A percentile compares a stretch with the other conserved stretches of the same genome.
These are phyloP conservation scores for Linepithema humile DNA, from an alignment of 1,140 invertebrate genomes.

Conservation along the genomic window DNA sequence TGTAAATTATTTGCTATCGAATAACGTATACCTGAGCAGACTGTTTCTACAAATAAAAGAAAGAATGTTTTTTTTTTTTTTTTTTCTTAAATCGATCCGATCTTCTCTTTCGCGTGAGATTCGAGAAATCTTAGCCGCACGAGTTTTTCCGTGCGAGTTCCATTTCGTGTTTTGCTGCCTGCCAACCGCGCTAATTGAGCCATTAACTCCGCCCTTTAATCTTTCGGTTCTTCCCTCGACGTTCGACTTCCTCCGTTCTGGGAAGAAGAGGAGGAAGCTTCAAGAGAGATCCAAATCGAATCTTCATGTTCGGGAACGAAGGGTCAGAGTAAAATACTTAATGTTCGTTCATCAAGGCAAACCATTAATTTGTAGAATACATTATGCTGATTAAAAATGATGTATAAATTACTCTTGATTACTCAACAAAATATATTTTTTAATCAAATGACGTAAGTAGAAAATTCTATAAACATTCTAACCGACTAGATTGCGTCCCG, in stretches of 20 bases:
- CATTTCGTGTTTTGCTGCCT: slow-evolving; percentile 50
- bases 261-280: slow-evolving; percentile 50
- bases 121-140: slow-evolving; percentile 33
- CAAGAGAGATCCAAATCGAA: slow-evolving; percentile 37
- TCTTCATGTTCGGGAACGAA: background rate
- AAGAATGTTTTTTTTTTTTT: too few species aligned
- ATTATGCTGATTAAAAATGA: background rate
- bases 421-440: background rate
- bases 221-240: slow-evolving; percentile 57
- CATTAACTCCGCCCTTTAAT: slow-evolving; percentile 71
- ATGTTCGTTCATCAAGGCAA: background rate
- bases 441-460: too few species aligned
- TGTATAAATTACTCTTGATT: background rate
- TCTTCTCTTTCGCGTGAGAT: slow-evolving; percentile 32
- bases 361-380: background rate
- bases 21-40: too few species aligned
- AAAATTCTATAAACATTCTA: too few species aligned
- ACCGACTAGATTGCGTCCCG: too few species aligned
- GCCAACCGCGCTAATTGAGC: slow-evolving; percentile 66
- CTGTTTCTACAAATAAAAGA: too few species aligned
- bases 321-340: background rate
- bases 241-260: slow-evolving; percentile 67
- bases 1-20: too few species aligned
- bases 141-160: slow-evolving; percentile 57
- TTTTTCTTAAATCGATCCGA: background rate